These are phyloP conservation scores for Emydocephalus ijimae DNA, from an alignment of 2,113 vertebrate species.

Conservation along the genomic window DNA sequence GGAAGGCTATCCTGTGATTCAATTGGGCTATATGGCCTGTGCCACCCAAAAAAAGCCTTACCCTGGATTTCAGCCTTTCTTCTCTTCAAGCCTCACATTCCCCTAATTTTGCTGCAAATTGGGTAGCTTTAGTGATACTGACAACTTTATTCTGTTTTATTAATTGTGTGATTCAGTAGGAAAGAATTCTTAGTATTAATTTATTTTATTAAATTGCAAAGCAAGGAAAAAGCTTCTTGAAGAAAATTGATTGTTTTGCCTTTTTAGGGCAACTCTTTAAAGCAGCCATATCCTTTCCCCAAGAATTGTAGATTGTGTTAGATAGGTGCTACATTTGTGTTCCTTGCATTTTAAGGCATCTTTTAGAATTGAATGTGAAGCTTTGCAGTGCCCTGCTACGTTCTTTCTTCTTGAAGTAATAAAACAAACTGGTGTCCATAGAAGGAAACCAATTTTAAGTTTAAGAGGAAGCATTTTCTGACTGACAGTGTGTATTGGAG, in stretches of 20 bases:
- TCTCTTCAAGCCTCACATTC: too few relatives aligned
- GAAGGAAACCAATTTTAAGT: conserved; percentile 22
- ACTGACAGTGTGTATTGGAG: conserved; percentile 8
- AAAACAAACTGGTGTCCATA: conserved; percentile 5
- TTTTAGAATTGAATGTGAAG: background rate
- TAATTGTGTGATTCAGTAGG: background rate
- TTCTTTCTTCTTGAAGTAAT: conserved; percentile 6
- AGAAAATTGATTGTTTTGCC: conserved; percentile 1
- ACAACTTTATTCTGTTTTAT: background rate
- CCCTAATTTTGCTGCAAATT: background rate
- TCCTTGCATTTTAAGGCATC: background rate
- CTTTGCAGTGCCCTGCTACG: background rate
- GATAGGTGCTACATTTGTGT: background rate
- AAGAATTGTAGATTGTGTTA: background rate
- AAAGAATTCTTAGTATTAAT: background rate
- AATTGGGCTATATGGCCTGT: background rate
- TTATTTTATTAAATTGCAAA: background rate
- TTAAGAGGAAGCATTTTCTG: conserved; percentile 16
- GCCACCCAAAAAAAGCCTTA: background rate
- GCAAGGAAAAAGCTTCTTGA: background rate
- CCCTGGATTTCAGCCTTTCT: background rate
- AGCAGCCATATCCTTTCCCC: background rate
- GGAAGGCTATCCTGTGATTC: background rate
- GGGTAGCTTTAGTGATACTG: background rate
- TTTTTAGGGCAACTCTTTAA: background rate